Base-by-base conservation (phyloP, 1,140 invertebrate genomes). In the Penaeus japonicus region DNA sequence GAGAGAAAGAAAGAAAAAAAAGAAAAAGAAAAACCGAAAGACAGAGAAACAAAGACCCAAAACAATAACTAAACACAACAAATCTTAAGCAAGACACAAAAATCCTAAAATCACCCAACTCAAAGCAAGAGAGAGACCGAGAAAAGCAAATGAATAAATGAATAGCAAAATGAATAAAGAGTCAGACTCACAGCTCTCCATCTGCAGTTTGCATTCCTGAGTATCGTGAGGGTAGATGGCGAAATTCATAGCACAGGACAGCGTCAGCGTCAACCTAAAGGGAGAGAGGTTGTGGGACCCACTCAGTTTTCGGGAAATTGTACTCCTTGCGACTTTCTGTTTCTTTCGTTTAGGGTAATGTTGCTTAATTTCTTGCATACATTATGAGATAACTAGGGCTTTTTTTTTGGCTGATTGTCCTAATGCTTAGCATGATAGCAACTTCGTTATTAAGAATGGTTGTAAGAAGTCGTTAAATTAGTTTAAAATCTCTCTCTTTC, bases 161-260 rank as follows among this genome's bases (percentile, higher is more conserved):
- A 39, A 77, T 30, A 77, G n/a, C 27, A 18, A 24, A 39, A 77
- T 30, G 12, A 75, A 39, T 32, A 22, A 77, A 59, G 85, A 35
- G 35, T 30, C 20, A 35, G 35, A 39, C 96, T 97, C 93, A 97
- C 96, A 92, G 92, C 96, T 97, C 92, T 98, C 96, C 96, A 97
- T 97, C 93, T 97, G 96, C 70, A 97, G 93, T 92, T 97, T 97
- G 92, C 97, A 97, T 92, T 97, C 96, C 93, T 98, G 97, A 0
- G 96, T 97, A 91, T 97, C 97, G 91, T 98, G 97, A 0, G 96
- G 97, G 92, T 98, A 98, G 84, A 97, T 96, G 91, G 96, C 95
- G 93, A 97, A 98, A 92, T 97, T 97, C 96, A 98, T 98, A 10
- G 96, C 96, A 91, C 97, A 98, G 5, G 96, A 97, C 18, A 98